Evolutionary conservation across 2,797 vertebrate species (phyloP), one percentile per base, ranked within the genome.

Genomic region (Malacoctenus gilli): DNA sequence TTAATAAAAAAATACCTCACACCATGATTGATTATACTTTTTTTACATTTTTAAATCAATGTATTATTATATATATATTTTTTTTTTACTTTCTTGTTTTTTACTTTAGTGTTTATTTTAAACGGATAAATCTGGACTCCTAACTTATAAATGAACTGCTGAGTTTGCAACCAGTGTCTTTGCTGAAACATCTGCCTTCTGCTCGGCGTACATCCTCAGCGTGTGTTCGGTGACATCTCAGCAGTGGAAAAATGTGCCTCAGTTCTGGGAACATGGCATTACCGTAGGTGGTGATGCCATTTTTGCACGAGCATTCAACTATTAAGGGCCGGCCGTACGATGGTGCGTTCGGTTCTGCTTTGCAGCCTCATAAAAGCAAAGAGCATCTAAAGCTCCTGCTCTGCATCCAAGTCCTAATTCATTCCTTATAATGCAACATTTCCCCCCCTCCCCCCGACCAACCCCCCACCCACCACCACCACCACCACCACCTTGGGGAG

Each of bases 401-500:
- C 60, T 88, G 71, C 65, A 77, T 89, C 86, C 74, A 71, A 73
- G 35, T 63, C 60, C 67, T 79, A 75, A 84, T 85, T 86, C 67
- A 80, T 82, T 84, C 75, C 74, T 80, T 87, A 88, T 83, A 82
- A 84, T 88, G 59, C 79, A 73, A 76, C 66, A 32, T 83, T 82
- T 79, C 82, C 62, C 62, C 59, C 64, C n/a, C n/a, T n/a, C n/a
- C n/a, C n/a, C n/a, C n/a, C n/a, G n/a, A n/a, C n/a, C n/a, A n/a
- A n/a, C n/a, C n/a, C n/a, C n/a, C n/a, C n/a, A n/a, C n/a, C n/a
- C n/a, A n/a, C n/a, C n/a, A n/a, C n/a, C n/a, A n/a, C n/a, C 44
- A 41, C 49, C 68, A 60, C 34, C 56, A 51, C 58, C 57, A 77
- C 78, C 54, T 84, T 63, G 32, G 71, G 67, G 69, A 90, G 84